phyloP scores from a whole-genome alignment of 1,140 invertebrate species.

The Ostrea edulis region DNA sequence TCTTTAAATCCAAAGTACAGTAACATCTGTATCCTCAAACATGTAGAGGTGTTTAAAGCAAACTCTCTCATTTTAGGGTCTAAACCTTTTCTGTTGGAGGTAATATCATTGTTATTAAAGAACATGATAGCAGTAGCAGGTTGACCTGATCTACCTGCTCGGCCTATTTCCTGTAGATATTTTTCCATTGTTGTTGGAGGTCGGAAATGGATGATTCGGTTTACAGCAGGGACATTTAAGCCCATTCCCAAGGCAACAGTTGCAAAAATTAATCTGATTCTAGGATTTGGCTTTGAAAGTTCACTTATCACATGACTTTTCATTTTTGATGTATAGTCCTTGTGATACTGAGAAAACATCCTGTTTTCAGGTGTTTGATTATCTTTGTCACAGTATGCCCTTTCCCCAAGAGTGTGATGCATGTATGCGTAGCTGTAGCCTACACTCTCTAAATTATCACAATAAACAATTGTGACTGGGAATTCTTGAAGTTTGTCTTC shows the following conservation, averaged over 20 bases:
- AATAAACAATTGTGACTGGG: constrained; percentile 55
- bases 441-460: constrained; percentile 50
- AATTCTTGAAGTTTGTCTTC: background rate
- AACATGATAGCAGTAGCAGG: constrained; percentile 49
- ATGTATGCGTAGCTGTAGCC: constrained; percentile 49
- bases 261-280: constrained; percentile 50
- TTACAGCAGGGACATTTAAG: constrained; percentile 54
- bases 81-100: constrained; percentile 41
- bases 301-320: constrained; percentile 54
- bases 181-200: constrained; percentile 61
- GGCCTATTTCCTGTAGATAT: constrained; percentile 60
- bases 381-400: background rate
- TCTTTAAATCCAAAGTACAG: background rate
- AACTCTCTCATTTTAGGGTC: constrained; percentile 10
- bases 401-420: background rate
- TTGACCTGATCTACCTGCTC: constrained; percentile 56
- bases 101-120: constrained; percentile 59
- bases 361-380: constrained; percentile 50
- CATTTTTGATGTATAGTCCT: constrained; percentile 50
- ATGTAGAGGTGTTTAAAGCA: no score
- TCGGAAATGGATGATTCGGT: constrained; percentile 55
- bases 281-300: constrained; percentile 48
- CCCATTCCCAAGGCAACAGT: constrained; percentile 60
- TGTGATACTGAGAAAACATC: constrained; percentile 55
- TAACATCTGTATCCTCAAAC: no score